Percentiles rank a stretch among this genome's conserved stretches.
Evolutionary conservation across 2,113 vertebrate genomes (phyloP).

Genomic region (mouse (Mus musculus)): DNA sequence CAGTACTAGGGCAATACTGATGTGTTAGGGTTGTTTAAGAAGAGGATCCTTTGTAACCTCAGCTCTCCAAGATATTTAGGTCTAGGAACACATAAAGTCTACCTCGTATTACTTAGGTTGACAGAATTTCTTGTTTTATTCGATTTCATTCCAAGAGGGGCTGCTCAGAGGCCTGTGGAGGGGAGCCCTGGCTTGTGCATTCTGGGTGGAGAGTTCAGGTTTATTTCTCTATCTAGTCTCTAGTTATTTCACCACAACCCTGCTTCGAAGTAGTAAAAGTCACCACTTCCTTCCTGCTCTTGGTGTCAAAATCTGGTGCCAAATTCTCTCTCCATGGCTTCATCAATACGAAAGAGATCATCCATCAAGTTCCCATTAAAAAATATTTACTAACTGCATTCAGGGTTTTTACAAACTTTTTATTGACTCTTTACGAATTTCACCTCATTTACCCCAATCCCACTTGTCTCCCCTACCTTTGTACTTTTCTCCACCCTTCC

Average conservation of each 20-base stretch:
- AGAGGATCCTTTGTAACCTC: conserved; percentile 79
- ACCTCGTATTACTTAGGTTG: conserved; percentile 87
- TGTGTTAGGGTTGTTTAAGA: conserved; percentile 83
- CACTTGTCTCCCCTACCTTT: too few species aligned
- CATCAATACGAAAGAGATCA: neutral
- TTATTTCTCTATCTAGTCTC: conserved; percentile 47
- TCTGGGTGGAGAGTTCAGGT: conserved; percentile 59
- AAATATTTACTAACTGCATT: neutral
- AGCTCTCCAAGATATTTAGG: conserved; percentile 83
- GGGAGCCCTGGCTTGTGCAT: conserved; percentile 62
- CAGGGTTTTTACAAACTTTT: too few species aligned
- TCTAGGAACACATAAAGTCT: conserved; percentile 84
- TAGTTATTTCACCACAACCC: conserved; percentile 33
- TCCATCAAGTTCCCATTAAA: neutral
- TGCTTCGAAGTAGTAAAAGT: conserved; percentile 11
- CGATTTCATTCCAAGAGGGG: conserved; percentile 76
- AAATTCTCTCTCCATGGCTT: neutral
- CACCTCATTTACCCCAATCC: too few species aligned
- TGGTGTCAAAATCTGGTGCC: conserved; percentile 26
- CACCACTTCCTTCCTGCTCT: neutral
- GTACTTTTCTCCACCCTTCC: too few species aligned
- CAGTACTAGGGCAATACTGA: conserved; percentile 68
- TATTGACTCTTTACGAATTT: too few species aligned
- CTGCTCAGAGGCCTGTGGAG: conserved; percentile 47
- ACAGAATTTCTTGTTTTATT: conserved; percentile 83